Conservation (phyloP, 2,888 invertebrate species). For the Drosophila tanythrix region DNA sequence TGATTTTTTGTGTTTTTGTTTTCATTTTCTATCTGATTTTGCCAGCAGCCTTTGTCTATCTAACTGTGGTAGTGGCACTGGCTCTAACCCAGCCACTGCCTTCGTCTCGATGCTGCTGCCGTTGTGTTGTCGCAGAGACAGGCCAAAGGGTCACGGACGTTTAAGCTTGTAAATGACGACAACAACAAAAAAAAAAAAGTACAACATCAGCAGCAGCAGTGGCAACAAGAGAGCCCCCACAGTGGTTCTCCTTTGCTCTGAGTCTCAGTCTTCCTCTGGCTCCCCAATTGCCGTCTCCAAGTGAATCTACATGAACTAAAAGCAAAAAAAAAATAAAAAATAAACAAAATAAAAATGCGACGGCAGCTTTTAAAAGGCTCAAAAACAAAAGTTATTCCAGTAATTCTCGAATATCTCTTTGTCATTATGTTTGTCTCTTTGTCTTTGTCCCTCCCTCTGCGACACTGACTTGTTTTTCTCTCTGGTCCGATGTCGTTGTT, state of each 20-base stretch:
- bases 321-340: constrained; percentile 6
- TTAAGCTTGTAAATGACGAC: constrained; percentile 75
- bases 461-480: not conserved
- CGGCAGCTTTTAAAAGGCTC: constrained; percentile 47
- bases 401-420: constrained; percentile 50
- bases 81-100: constrained; percentile 9
- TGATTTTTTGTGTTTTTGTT: constrained; percentile 23
- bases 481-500: constrained; percentile 13
- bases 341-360: constrained; percentile 36
- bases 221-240: constrained; percentile 8
- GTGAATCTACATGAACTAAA: constrained; percentile 33
- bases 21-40: constrained; percentile 36
- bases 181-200: constrained; percentile 35
- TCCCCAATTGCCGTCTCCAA: constrained; percentile 40
- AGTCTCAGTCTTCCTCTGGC: constrained; percentile 8
- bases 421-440: constrained; percentile 29
- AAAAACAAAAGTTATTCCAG: constrained; percentile 59
- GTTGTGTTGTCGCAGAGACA: constrained; percentile 41
- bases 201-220: constrained; percentile 19
- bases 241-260: constrained; percentile 19
- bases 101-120: constrained; percentile 7
- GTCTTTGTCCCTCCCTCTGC: constrained; percentile 8
- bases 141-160: constrained; percentile 80
- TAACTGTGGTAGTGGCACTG: not conserved
- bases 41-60: constrained; percentile 31